phyloP scores from a whole-genome alignment of 2,797 vertebrate species.

The Arrhamphus sclerolepis region DNA sequence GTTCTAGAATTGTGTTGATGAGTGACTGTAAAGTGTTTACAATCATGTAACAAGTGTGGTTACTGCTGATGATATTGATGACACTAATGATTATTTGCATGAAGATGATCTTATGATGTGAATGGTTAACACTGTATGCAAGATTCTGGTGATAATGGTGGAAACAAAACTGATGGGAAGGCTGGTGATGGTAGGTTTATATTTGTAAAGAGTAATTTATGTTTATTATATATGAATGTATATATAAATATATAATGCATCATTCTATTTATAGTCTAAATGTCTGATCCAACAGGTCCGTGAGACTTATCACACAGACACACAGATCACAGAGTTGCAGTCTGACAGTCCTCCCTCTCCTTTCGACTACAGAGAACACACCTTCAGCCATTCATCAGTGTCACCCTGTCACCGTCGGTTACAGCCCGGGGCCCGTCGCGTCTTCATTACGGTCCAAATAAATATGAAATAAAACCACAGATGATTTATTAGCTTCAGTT shows the following conservation, averaged over 20 bases:
- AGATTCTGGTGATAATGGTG: slow-evolving; percentile 13
- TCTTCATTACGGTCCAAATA: slow-evolving; percentile 80
- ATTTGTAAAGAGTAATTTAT: slow-evolving; percentile 6
- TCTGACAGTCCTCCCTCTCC: slow-evolving; percentile 72
- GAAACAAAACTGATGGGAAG: slow-evolving; percentile 16
- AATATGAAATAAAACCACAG: slow-evolving; percentile 79
- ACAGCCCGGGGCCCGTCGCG: slow-evolving; percentile 68
- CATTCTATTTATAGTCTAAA: slow-evolving; percentile 18
- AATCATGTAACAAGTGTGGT: not conserved
- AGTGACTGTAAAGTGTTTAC: not conserved
- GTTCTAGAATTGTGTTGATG: slow-evolving; percentile 5
- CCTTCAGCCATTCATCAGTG: slow-evolving; percentile 81
- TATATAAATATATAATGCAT: slow-evolving; percentile 15
- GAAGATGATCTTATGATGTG: slow-evolving; percentile 9
- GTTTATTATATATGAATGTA: too few relatives aligned
- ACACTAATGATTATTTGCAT: slow-evolving; percentile 8
- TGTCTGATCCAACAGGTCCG: slow-evolving; percentile 47
- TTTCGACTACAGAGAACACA: slow-evolving; percentile 67
- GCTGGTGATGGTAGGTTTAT: not conserved
- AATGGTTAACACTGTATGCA: not conserved
- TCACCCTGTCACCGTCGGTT: slow-evolving; percentile 77
- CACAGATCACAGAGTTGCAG: slow-evolving; percentile 28
- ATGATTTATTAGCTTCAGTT: slow-evolving; percentile 82
- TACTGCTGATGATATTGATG: not conserved
- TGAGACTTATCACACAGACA: slow-evolving; percentile 32